phyloP scores from a whole-genome alignment of 2,797 vertebrate species.

The Cyprinella venusta region DNA sequence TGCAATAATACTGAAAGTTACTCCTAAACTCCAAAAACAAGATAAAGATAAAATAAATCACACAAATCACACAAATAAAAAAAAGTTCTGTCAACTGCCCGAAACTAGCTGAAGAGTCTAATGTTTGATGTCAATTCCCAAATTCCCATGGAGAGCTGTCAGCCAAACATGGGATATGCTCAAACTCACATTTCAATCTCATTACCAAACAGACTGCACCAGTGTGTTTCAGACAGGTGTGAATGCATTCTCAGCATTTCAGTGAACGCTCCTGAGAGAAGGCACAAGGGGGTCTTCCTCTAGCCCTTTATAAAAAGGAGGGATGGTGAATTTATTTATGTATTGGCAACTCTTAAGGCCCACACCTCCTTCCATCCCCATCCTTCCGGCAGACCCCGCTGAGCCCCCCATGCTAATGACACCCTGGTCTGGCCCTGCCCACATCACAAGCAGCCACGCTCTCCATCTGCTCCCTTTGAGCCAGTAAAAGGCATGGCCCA shows the following conservation, averaged over 20 bases:
- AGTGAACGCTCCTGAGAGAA: background rate
- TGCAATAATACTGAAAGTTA: background rate
- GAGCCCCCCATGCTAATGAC: slow-evolving; percentile 20
- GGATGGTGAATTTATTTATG: slow-evolving; percentile 16
- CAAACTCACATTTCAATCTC: slow-evolving; percentile 1
- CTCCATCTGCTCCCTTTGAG: slow-evolving; percentile 57
- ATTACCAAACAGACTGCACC: background rate
- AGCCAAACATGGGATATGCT: slow-evolving; percentile 7
- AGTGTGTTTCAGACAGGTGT: background rate
- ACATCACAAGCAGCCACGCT: slow-evolving; percentile 37
- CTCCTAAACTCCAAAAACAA: background rate
- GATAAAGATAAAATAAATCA: background rate
- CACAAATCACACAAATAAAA: no score
- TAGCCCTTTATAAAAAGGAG: background rate
- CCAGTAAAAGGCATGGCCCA: slow-evolving; percentile 37
- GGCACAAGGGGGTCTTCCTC: background rate
- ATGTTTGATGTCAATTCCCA: background rate
- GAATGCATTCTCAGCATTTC: slow-evolving; percentile 23
- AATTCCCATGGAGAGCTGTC: background rate
- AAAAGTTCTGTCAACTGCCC: background rate
- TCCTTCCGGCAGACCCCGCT: slow-evolving; percentile 15
- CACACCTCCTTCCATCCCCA: slow-evolving; percentile 2
- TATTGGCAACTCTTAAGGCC: slow-evolving; percentile 21
- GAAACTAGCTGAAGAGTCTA: background rate
- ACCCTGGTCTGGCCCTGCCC: slow-evolving; percentile 19